Evolutionary conservation across 2,888 invertebrate genomes (phyloP).

Genomic region (Merodon equestris): DNA sequence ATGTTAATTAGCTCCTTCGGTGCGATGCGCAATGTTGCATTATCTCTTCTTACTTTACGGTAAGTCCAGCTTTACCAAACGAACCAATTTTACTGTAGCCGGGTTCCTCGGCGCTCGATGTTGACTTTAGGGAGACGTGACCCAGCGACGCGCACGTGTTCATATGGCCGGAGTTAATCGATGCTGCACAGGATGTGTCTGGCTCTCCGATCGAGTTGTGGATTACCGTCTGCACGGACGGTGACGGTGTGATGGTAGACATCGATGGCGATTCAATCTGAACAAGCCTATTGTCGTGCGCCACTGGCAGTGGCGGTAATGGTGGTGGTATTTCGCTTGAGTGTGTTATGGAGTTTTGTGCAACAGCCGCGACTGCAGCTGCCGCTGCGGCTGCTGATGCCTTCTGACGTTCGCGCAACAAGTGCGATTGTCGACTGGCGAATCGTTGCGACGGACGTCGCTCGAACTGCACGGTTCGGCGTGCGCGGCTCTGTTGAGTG

Average conservation of each 20-base stretch:
- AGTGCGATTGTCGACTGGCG: slow-evolving; percentile 94
- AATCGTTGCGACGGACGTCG: slow-evolving; percentile 97
- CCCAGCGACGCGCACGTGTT: slow-evolving; percentile 75
- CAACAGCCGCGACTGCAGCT: slow-evolving; percentile 72
- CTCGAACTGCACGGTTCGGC: slow-evolving; percentile 97
- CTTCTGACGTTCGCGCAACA: slow-evolving; percentile 87
- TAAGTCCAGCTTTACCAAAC: slow-evolving; percentile 79
- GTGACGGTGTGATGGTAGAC: slow-evolving; percentile 76
- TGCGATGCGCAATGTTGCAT: slow-evolving; percentile 41
- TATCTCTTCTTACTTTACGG: slow-evolving; percentile 74
- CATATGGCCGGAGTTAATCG: slow-evolving; percentile 75
- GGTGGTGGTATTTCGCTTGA: slow-evolving; percentile 72
- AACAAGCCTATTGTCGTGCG: slow-evolving; percentile 61
- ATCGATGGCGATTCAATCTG: slow-evolving; percentile 65
- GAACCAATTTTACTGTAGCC: slow-evolving; percentile 78
- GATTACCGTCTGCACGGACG: slow-evolving; percentile 78
- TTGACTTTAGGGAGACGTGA: slow-evolving; percentile 79
- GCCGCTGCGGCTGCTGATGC: slow-evolving; percentile 76
- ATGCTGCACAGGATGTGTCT: slow-evolving; percentile 73
- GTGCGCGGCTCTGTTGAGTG: slow-evolving; percentile 92
- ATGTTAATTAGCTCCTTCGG: slow-evolving; percentile 26
- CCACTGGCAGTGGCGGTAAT: slow-evolving; percentile 68
- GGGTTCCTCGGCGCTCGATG: slow-evolving; percentile 78
- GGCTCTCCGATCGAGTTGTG: slow-evolving; percentile 75
- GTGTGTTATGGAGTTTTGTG: slow-evolving; percentile 74